phyloP scores from a whole-genome alignment of 64 coral and sea anemone genomes.

The Stichodactyla helianthus region DNA sequence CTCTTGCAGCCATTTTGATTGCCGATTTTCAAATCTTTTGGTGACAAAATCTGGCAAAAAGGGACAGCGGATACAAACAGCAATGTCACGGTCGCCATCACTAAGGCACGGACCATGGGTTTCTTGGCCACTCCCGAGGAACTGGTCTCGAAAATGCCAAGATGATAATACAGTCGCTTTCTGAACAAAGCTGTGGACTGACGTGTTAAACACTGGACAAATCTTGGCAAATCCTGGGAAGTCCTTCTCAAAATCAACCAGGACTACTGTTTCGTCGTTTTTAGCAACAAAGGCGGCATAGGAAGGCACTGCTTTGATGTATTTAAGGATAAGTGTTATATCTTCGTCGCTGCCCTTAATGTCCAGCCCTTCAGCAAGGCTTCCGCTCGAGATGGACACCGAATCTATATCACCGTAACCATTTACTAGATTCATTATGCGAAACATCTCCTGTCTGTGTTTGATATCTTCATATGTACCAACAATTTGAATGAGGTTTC shows the following conservation, averaged over 20 bases:
- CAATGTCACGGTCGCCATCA: constrained; percentile 12
- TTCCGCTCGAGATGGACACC: constrained; percentile 24
- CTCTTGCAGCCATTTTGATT: constrained; percentile 11
- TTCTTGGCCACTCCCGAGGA: neutral
- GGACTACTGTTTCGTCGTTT: constrained; percentile 6
- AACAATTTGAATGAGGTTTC: constrained; percentile 18
- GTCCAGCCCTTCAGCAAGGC: constrained; percentile 27
- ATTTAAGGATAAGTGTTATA: constrained; percentile 8
- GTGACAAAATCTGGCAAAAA: constrained; percentile 27
- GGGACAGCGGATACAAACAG: neutral
- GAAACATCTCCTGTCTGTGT: constrained; percentile 11
- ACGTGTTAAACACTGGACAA: neutral
- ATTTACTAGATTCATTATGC: constrained; percentile 19
- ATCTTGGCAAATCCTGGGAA: constrained; percentile 26
- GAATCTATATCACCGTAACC: constrained; percentile 34
- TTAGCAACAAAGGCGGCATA: neutral
- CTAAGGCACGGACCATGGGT: constrained; percentile 12
- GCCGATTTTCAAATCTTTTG: neutral
- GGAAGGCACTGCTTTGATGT: constrained; percentile 16
- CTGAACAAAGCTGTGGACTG: neutral
- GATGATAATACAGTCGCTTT: constrained; percentile 19
- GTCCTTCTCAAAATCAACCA: neutral
- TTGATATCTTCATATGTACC: constrained; percentile 20
- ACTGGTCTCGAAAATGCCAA: constrained; percentile 17
- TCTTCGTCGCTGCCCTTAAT: constrained; percentile 30